Evolutionary conservation across 2,888 invertebrate species (phyloP).

Genomic region (Callinectes sapidus): DNA sequence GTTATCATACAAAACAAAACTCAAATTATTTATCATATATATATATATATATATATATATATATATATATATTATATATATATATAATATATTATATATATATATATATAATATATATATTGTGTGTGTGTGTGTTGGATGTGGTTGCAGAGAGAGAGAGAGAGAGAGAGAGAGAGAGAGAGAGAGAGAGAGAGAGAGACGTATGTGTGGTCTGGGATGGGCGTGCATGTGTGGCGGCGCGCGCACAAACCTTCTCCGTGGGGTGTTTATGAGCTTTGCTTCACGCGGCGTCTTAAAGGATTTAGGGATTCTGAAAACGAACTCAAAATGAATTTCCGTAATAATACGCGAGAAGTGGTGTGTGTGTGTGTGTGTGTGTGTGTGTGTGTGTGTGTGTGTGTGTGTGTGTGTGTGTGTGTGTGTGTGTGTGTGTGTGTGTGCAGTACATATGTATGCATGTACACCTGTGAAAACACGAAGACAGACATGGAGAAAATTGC

Average conservation of each 20-base stretch:
- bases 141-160: not conserved
- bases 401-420: not conserved
- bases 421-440: not conserved
- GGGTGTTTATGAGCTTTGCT: slow-evolving; percentile 30
- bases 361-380: not conserved
- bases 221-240: not conserved
- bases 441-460: not conserved
- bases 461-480: not conserved
- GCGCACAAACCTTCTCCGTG: not conserved
- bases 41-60: not conserved
- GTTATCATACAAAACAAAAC: not conserved
- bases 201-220: not conserved
- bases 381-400: not conserved
- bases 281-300: slow-evolving; percentile 10
- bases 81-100: too few relatives aligned
- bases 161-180: not conserved
- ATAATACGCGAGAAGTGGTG: not conserved
- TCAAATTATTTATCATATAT: not conserved
- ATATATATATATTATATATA: too few relatives aligned
- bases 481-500: not conserved
- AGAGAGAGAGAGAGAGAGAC: not conserved
- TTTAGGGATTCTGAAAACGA: slow-evolving; percentile 21
- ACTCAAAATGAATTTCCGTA: not conserved
- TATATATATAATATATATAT: too few relatives aligned
- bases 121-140: not conserved